Evolutionary conservation across 2,797 vertebrate genomes (phyloP), one percentile per base, ranked within the genome.

Genomic region (Huso huso): DNA sequence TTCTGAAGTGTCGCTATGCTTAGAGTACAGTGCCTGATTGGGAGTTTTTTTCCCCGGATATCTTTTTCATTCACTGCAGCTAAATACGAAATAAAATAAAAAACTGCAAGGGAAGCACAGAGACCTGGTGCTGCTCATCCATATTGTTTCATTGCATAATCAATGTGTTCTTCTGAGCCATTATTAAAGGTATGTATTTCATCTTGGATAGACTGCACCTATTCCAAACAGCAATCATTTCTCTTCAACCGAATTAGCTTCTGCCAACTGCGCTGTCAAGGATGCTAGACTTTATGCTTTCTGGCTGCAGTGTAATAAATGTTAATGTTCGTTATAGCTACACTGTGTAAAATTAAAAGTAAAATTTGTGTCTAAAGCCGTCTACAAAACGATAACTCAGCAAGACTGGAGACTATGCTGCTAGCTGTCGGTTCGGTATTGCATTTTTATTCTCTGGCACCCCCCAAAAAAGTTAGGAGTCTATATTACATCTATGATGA

Each of bases 271-370:
- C 57, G 10, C 66, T 69, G 68, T 63, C 68, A 69, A 12, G 68
- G 63, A 61, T 60, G 63, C 68, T 53, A 48, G 62, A 53, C 62
- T 62, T 62, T 58, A 51, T 49, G 48, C 60, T 23, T 49, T 37
- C 13, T n/a, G 10, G 67, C 62, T 23, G 67, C 63, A 53, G 50
- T 11, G 50, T 69, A 61, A 65, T 69, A 69, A 69, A 69, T 69
- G 68, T 65, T 69, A 69, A 69, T 65, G 68, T 69, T 63, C 68
- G 10, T 55, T 69, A 57, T 61, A 69, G 68, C 58, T 64, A 65
- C 57, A 51, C 48, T 65, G 63, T 65, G 68, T 65, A 69, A 69
- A 65, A 69, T 69, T 69, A 69, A 69, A 69, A 64, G 61, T 48
- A 62, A 62, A 62, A 62, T 62, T 62, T 18, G 13, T 69, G 68